Evolutionary conservation across 1,140 invertebrate genomes (phyloP).

Genomic region (Eulimnadia texana): DNA sequence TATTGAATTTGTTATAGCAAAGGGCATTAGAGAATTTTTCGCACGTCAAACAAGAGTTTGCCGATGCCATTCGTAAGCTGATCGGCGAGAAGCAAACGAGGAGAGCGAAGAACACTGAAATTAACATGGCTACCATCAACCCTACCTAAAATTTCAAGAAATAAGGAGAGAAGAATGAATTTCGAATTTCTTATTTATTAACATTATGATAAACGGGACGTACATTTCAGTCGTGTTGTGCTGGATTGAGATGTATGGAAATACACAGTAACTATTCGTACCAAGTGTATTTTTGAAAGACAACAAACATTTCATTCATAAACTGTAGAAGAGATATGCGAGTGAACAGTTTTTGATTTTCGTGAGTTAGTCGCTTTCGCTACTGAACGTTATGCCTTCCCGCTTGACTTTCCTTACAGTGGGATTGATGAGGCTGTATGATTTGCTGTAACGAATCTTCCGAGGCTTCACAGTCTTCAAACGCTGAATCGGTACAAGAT

Average conservation of each 20-base stretch:
- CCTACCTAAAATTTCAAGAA: neutral
- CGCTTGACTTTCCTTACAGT: neutral
- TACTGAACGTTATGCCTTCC: neutral
- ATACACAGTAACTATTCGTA: neutral
- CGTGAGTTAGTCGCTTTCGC: neutral
- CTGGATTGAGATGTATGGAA: too few species aligned
- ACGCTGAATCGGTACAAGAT: neutral
- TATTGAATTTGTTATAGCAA: neutral
- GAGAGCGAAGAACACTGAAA: neutral
- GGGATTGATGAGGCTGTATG: neutral
- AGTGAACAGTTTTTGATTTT: neutral
- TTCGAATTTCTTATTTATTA: too few species aligned
- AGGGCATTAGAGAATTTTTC: conserved; percentile 1
- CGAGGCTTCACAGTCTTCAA: neutral
- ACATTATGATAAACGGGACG: too few species aligned
- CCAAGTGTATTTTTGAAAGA: neutral
- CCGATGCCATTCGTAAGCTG: neutral
- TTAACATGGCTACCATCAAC: neutral
- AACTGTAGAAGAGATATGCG: neutral
- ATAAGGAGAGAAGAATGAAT: too few species aligned
- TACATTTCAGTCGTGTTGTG: too few species aligned
- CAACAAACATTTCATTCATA: neutral
- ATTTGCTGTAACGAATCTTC: neutral
- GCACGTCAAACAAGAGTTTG: neutral
- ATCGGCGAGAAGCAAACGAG: neutral